phyloP scores from a whole-genome alignment of 2,797 vertebrate species.

The Eupleurogrammus muticus region DNA sequence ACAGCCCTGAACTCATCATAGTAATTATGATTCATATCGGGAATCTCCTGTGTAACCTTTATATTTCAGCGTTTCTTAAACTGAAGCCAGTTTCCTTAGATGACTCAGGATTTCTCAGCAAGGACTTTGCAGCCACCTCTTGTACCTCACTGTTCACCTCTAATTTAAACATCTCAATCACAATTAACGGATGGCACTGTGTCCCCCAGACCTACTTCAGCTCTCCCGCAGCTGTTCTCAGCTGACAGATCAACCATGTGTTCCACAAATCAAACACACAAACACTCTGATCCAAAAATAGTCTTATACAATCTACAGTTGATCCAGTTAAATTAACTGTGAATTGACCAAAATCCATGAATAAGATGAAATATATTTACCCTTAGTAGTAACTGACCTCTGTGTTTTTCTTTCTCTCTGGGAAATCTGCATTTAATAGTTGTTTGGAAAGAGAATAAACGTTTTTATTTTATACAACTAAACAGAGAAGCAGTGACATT shows the following conservation, averaged over 20 bases:
- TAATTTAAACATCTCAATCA: slow-evolving; percentile 14
- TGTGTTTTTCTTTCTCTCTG: too few species aligned
- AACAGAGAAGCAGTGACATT: too few species aligned
- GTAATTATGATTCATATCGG: too few species aligned
- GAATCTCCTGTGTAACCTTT: neutral
- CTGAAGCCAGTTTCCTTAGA: slow-evolving; percentile 2
- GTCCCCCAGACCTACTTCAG: neutral
- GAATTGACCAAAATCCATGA: neutral
- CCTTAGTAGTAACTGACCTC: too few species aligned
- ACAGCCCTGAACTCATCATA: too few species aligned
- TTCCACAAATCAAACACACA: slow-evolving; percentile 21
- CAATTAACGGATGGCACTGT: neutral
- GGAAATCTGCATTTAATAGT: too few species aligned
- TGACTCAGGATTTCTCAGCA: neutral
- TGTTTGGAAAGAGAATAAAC: too few species aligned
- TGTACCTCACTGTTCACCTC: neutral
- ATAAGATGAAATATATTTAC: too few species aligned
- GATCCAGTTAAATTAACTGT: neutral
- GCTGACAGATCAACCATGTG: slow-evolving; percentile 54
- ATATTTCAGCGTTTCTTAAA: neutral
- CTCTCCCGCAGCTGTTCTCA: slow-evolving; percentile 48
- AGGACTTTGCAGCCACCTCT: neutral
- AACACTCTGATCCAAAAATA: slow-evolving; percentile 61
- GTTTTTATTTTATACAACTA: too few species aligned
- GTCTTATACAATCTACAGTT: slow-evolving; percentile 11